Evolutionary conservation across 2,113 vertebrate species (phyloP).

Genomic region (Tragelaphus imberbis): DNA sequence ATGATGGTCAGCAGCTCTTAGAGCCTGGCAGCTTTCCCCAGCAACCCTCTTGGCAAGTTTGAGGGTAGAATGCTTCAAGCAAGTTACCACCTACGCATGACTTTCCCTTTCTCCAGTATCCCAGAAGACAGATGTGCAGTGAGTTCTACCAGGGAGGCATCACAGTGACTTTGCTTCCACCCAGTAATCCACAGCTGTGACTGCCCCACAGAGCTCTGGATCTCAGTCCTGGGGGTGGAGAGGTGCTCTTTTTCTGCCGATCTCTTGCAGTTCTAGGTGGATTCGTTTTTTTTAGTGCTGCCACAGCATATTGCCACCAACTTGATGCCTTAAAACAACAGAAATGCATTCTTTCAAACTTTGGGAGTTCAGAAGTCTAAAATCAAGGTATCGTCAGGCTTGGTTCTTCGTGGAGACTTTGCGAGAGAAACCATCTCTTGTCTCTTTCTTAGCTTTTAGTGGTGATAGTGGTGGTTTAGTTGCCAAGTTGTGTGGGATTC

Average conservation of each 20-base stretch:
- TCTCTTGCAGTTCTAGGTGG: not conserved
- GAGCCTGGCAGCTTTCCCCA: rapidly evolving
- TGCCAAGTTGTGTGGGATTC: not conserved
- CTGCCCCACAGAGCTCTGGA: not conserved
- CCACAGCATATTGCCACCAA: not conserved
- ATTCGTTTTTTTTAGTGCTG: not conserved
- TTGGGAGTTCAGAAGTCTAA: not conserved
- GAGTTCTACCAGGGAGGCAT: not conserved
- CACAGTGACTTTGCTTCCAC: not conserved
- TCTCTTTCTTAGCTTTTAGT: not conserved
- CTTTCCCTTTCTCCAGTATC: not conserved
- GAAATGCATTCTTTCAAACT: not conserved
- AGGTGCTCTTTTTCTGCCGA: not conserved
- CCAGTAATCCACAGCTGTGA: not conserved
- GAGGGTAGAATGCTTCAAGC: not conserved
- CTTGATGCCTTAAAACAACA: not conserved
- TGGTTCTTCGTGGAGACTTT: not conserved
- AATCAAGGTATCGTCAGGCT: not conserved
- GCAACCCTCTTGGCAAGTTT: not conserved
- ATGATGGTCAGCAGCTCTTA: rapidly evolving
- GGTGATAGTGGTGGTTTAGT: not conserved
- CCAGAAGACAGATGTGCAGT: not conserved
- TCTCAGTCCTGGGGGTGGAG: not conserved
- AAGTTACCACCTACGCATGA: no score
- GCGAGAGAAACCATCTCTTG: not conserved